phyloP scores from a whole-genome alignment of 1,140 invertebrate genomes.

The Atta cephalotes region DNA sequence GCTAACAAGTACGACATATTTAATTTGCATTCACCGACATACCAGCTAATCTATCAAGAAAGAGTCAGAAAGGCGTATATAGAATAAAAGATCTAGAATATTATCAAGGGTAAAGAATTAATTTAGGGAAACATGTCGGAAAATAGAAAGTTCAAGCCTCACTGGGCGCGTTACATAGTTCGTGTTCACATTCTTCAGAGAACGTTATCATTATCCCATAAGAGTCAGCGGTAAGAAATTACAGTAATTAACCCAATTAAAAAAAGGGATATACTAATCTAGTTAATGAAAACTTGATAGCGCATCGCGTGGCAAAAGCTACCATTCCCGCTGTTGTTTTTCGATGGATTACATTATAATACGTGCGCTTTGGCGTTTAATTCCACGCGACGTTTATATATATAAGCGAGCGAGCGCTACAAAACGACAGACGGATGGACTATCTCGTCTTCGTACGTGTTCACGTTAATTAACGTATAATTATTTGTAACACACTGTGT shows the following conservation, averaged over 20 bases:
- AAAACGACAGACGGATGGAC: constrained; percentile 6
- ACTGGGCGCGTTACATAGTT: not conserved
- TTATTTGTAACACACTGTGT: constrained; percentile 46
- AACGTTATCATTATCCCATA: not conserved
- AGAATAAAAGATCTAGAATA: constrained; percentile 60
- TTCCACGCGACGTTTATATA: constrained; percentile 34
- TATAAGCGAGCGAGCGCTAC: not conserved
- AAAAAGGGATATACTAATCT: constrained; percentile 23
- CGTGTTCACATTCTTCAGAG: not conserved
- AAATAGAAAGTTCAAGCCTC: constrained; percentile 55
- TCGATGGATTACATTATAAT: constrained; percentile 42
- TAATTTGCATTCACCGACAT: constrained; percentile 69
- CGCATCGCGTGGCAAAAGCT: constrained; percentile 15
- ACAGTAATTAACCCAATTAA: constrained; percentile 50
- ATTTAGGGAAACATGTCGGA: constrained; percentile 59
- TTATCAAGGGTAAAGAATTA: constrained; percentile 66
- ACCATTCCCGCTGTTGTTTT: constrained; percentile 14
- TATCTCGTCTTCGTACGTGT: constrained; percentile 22
- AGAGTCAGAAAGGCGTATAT: constrained; percentile 19
- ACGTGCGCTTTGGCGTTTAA: constrained; percentile 21
- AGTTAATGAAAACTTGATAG: constrained; percentile 19
- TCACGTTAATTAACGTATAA: constrained; percentile 53
- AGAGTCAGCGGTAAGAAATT: constrained; percentile 6
- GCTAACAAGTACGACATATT: constrained; percentile 59
- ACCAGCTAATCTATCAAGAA: constrained; percentile 61